These are phyloP conservation scores for Xenopus petersii DNA, from an alignment of 2,797 vertebrate genomes.

Conservation along the genomic window DNA sequence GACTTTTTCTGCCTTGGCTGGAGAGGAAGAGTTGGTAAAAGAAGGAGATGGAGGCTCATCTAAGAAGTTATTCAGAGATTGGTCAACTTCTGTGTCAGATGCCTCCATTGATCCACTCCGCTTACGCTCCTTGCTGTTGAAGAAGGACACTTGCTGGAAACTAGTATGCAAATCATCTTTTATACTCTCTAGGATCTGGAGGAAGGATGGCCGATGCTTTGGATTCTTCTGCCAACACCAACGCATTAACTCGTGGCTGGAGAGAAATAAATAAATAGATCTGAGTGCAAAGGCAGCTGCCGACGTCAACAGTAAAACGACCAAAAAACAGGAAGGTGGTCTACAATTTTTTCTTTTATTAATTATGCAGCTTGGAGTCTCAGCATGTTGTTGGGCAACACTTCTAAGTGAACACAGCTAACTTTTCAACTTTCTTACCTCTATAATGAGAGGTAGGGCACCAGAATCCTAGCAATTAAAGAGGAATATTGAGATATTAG, in stretches of 20 bases:
- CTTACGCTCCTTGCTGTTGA: constrained; percentile 57
- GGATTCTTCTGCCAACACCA: constrained; percentile 73
- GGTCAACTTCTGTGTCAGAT: constrained; percentile 25
- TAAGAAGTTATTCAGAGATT: neutral
- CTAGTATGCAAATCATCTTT: constrained; percentile 58
- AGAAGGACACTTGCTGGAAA: constrained; percentile 70
- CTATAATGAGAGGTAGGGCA: too few relatives aligned
- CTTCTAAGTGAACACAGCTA: too few relatives aligned
- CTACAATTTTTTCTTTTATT: too few relatives aligned
- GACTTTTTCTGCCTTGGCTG: neutral
- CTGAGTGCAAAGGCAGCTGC: too few relatives aligned
- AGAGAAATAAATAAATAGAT: neutral
- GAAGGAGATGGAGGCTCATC: neutral
- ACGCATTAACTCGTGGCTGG: constrained; percentile 69
- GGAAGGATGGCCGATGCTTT: constrained; percentile 65
- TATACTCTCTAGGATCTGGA: constrained; percentile 67
- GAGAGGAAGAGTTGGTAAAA: neutral
- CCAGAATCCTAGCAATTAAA: too few relatives aligned
- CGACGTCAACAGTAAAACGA: too few relatives aligned
- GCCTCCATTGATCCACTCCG: constrained; percentile 35
- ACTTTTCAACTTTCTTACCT: too few relatives aligned
- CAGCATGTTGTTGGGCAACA: too few relatives aligned
- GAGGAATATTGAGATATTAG: too few relatives aligned
- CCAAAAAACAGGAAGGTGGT: too few relatives aligned
- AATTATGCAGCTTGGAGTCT: too few relatives aligned